phyloP scores from a whole-genome alignment of 2,797 vertebrate genomes.

The Periophthalmus magnuspinnatus region DNA sequence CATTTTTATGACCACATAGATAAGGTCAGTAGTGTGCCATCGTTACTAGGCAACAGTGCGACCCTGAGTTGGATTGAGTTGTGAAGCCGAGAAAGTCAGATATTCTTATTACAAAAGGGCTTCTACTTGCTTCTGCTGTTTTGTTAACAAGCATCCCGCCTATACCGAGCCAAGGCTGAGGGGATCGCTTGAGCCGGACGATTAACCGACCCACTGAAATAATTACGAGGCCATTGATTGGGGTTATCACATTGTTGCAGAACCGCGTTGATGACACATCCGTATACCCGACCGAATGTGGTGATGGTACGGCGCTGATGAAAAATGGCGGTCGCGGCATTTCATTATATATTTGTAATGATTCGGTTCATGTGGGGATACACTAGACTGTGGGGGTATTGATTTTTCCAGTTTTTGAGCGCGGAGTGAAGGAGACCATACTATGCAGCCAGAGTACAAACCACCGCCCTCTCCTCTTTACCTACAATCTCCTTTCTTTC shows the following conservation, averaged over 20 bases:
- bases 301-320: conserved; percentile 57
- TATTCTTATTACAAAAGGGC: conserved; percentile 71
- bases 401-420: conserved; percentile 72
- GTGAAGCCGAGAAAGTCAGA: conserved; percentile 81
- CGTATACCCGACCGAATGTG: conserved; percentile 9
- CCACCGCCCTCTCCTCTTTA: conserved; percentile 49
- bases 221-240: conserved; percentile 69
- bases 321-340: conserved; percentile 48
- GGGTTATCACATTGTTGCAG: conserved; percentile 61
- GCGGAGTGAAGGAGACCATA: conserved; percentile 65
- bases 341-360: conserved; percentile 74
- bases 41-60: conserved; percentile 85
- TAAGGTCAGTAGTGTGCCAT: conserved; percentile 85
- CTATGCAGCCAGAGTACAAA: conserved; percentile 69
- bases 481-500: conserved; percentile 38
- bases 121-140: conserved; percentile 49
- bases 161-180: conserved; percentile 57
- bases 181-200: conserved; percentile 53
- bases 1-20: conserved; percentile 87
- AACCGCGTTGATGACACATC: conserved; percentile 43
- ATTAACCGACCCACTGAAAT: conserved; percentile 63
- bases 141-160: conserved; percentile 66
- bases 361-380: conserved; percentile 66
- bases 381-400: conserved; percentile 66
- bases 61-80: conserved; percentile 82